A percentile compares a stretch with the other conserved stretches of the same genome.
phyloP scores from a whole-genome alignment of 2,888 invertebrate species.

The Limenitis camilla region DNA sequence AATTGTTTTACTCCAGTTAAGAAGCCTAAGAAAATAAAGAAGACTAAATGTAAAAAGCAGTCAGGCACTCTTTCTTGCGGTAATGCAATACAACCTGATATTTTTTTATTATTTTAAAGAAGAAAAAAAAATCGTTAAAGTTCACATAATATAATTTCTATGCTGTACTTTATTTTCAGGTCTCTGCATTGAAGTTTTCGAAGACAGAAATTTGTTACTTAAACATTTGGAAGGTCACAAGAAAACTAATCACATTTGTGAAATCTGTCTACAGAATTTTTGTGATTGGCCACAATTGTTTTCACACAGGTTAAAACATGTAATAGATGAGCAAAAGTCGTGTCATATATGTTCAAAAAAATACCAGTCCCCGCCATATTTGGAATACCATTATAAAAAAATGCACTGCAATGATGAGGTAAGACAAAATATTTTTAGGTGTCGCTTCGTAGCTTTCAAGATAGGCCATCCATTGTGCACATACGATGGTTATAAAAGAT shows the following conservation, averaged over 20 bases:
- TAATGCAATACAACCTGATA: no score
- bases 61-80: no score
- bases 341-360: slow-evolving; percentile 44
- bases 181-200: slow-evolving; percentile 35
- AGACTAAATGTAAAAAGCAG: no score
- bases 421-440: slow-evolving; percentile 18
- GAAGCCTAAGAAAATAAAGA: no score
- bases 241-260: slow-evolving; percentile 30
- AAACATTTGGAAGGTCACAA: slow-evolving; percentile 44
- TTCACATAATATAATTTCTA: neutral
- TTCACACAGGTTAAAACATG: slow-evolving; percentile 42
- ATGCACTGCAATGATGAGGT: slow-evolving; percentile 33
- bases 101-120: no score
- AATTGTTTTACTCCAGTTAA: no score
- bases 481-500: no score
- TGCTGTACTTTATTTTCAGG: slow-evolving; percentile 30
- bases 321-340: slow-evolving; percentile 29
- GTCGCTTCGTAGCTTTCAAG: no score
- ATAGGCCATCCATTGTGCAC: no score
- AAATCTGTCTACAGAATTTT: slow-evolving; percentile 34
- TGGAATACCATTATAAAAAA: slow-evolving; percentile 47
- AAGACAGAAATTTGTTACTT: slow-evolving; percentile 25
- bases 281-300: slow-evolving; percentile 37
- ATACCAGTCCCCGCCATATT: slow-evolving; percentile 23
- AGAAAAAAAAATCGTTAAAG: no score